Percentiles rank a stretch among this genome's conserved stretches.
These are phyloP conservation scores for Drosophila watanabei DNA, from an alignment of 1,140 invertebrate genomes.

Conservation along the genomic window DNA sequence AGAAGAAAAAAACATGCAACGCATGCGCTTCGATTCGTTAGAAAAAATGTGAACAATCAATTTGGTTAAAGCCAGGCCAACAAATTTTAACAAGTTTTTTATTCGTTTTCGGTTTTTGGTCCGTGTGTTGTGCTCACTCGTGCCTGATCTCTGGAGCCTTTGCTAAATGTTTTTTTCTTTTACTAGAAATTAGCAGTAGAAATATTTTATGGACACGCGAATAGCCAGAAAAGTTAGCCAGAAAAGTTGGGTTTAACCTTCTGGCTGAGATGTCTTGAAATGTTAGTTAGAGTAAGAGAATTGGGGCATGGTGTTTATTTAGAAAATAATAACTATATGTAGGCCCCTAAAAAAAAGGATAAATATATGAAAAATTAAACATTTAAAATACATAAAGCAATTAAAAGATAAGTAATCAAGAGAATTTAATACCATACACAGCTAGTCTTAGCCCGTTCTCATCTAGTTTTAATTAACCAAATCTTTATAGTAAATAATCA, in stretches of 20 bases:
- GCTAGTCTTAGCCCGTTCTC: background rate
- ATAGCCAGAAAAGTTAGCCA: slow-evolving; percentile 14
- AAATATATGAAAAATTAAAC: too few species aligned
- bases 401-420: background rate
- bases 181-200: slow-evolving; percentile 60
- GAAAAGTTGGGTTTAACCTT: slow-evolving; percentile 29
- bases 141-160: slow-evolving; percentile 32
- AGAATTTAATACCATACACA: background rate
- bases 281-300: background rate
- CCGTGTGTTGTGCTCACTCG: slow-evolving; percentile 25
- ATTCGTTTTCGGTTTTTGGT: background rate
- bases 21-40: slow-evolving; percentile 68
- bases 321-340: background rate
- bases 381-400: too few species aligned
- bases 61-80: slow-evolving; percentile 69
- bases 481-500: too few species aligned
- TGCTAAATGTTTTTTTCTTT: slow-evolving; percentile 37
- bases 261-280: slow-evolving; percentile 6
- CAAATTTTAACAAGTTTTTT: slow-evolving; percentile 82
- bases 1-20: slow-evolving; percentile 54
- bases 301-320: background rate
- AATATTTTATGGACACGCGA: slow-evolving; percentile 60
- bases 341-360: background rate
- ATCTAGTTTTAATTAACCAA: background rate
- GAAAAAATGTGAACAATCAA: slow-evolving; percentile 82